Evolutionary conservation across 2,797 vertebrate species (phyloP).

Genomic region (Falco columbarius): DNA sequence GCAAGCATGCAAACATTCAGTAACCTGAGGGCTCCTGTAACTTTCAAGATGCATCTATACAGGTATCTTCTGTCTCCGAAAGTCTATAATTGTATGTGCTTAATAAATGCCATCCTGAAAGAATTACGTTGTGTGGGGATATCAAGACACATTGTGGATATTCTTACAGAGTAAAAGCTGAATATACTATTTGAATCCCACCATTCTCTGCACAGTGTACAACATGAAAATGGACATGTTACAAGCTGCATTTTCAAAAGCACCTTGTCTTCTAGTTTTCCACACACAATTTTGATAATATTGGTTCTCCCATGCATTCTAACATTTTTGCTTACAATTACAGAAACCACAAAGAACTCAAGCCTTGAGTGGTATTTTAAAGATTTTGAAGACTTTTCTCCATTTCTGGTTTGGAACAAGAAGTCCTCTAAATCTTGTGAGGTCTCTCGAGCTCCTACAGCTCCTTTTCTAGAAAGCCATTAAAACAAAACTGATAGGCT

Average conservation of each 20-base stretch:
- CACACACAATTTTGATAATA: background rate
- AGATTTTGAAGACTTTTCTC: background rate
- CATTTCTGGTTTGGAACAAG: background rate
- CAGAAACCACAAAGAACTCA: background rate
- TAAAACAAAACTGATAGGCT: background rate
- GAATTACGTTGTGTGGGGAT: background rate
- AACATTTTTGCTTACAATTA: background rate
- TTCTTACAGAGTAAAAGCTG: background rate
- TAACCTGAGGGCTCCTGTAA: background rate
- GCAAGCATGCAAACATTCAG: background rate
- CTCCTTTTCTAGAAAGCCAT: background rate
- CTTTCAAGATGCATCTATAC: background rate
- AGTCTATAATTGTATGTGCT: background rate
- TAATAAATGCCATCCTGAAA: constrained; percentile 11
- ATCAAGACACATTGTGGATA: background rate
- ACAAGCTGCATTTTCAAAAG: background rate
- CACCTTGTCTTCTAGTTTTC: background rate
- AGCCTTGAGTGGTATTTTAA: background rate
- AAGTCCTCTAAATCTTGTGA: background rate
- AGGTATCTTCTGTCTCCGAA: background rate
- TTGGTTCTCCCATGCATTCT: background rate
- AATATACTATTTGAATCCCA: background rate
- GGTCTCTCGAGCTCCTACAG: background rate
- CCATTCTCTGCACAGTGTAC: background rate
- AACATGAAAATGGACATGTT: background rate